Evolutionary conservation across 2,888 invertebrate genomes (phyloP).

Genomic region (Encarsia formosa): DNA sequence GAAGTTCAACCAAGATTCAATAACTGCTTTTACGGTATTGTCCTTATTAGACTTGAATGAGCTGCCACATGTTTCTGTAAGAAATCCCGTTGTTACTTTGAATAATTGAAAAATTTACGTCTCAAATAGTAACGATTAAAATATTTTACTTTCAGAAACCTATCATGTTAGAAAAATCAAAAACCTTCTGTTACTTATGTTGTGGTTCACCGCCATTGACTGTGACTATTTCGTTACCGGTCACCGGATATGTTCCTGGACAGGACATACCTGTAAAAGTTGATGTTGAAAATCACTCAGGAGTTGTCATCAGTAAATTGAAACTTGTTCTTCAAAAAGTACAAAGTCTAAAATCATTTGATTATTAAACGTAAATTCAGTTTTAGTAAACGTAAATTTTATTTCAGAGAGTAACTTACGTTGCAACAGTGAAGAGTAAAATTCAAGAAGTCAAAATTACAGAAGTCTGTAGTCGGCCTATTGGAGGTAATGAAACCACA

Average conservation of each 20-base stretch:
- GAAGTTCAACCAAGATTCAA: constrained; percentile 80
- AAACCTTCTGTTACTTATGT: constrained; percentile 75
- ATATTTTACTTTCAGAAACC: constrained; percentile 56
- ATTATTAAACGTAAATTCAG: no score
- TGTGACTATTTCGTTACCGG: constrained; percentile 65
- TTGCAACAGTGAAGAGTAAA: constrained; percentile 60
- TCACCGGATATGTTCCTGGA: constrained; percentile 72
- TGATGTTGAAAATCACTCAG: constrained; percentile 73
- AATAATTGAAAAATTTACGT: no score
- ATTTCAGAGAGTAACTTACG: constrained; percentile 59
- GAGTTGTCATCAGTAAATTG: constrained; percentile 62
- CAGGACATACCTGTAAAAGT: constrained; percentile 68
- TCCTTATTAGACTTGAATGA: constrained; percentile 78
- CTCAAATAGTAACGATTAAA: no score
- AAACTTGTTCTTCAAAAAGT: constrained; percentile 66
- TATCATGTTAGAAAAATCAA: constrained; percentile 65
- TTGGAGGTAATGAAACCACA: constrained; percentile 59
- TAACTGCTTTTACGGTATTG: constrained; percentile 74
- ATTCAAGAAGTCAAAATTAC: constrained; percentile 58
- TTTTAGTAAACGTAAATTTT: constrained; percentile 1
- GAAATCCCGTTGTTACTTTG: constrained; percentile 26
- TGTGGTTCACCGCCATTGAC: constrained; percentile 71
- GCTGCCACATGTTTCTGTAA: constrained; percentile 66
- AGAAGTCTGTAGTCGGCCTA: constrained; percentile 65
- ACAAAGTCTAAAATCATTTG: constrained; percentile 21